Evolutionary conservation across 2,113 vertebrate genomes (phyloP), one percentile per base, ranked within the genome.

Genomic region (Numida meleagris): DNA sequence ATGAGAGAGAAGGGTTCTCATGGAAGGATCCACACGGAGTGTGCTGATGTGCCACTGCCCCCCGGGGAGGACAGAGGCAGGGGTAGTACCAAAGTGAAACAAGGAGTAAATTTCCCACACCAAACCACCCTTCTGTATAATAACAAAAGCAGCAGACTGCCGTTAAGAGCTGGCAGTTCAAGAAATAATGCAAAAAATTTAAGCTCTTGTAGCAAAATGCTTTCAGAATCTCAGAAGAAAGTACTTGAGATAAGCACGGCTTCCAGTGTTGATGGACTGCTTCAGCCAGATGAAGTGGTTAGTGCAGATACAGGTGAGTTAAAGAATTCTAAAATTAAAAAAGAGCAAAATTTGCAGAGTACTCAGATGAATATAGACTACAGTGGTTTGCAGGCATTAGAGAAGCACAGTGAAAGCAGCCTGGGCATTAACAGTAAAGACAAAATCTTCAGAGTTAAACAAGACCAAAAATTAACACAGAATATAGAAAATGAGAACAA

Each of bases 151-250:
- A 40, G 11, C 70, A 72, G 72, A 14, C 74, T 93, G 38, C 96
- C 90, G 10, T 21, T 68, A 11, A 73, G 71, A 61, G 62, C 57
- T 91, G 55, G 77, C 42, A 90, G 50, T 63, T 83, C 84, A n/a
- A 82, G 94, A 77, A 90, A 36, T 51, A 86, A 73, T 58, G 79
- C 38, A 73, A 74, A 67, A 78, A 9, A 68, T 61, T 78, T 94
- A 45, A 76, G 71, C 15, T 82, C 94, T 24, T 50, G 76, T 33
- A 88, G 57, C 57, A 96, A 91, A 84, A 45, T 46, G 42, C 73
- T 85, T 89, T 82, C 94, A 82, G 81, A 95, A n/a, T 74, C 87
- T 79, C 93, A 93, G 78, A 93, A 80, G 20, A 97, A 94, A 90
- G 61, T 46, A 46, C 70, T 43, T 59, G 80, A 84, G 55, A 59